Percentiles rank a stretch among this genome's conserved stretches.
Conservation (phyloP, 2,113 vertebrate genomes). For the Coregonus clupeaformis region DNA sequence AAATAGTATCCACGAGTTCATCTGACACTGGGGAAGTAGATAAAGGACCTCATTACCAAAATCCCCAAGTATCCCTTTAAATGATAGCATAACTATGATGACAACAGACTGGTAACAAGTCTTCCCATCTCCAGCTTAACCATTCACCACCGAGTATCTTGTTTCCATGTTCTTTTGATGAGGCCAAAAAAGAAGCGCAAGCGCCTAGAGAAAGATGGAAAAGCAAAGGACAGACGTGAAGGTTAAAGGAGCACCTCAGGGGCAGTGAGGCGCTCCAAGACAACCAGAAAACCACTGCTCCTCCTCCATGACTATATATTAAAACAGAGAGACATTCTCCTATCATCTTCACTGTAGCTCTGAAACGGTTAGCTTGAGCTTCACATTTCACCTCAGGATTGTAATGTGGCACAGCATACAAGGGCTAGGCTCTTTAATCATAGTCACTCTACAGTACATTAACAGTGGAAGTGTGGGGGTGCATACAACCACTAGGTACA, state of each 20-base stretch:
- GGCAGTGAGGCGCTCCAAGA: not conserved
- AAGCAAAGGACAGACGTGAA: not conserved
- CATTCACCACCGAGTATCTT: not conserved
- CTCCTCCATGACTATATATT: no score
- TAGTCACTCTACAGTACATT: not conserved
- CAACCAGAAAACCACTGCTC: not conserved
- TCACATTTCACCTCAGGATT: not conserved
- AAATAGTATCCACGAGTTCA: no score
- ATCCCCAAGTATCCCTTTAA: no score
- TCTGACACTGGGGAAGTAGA: no score
- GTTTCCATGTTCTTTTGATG: not conserved
- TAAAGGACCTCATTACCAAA: no score
- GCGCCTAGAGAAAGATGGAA: not conserved
- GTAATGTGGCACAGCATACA: not conserved
- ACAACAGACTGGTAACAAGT: no score
- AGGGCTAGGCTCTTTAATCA: not conserved
- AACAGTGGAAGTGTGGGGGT: not conserved
- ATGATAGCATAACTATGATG: not conserved
- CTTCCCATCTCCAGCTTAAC: not conserved
- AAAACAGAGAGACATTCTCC: not conserved
- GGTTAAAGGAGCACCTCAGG: not conserved
- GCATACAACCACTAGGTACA: not conserved
- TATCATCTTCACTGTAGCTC: not conserved
- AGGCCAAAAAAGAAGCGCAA: no score
- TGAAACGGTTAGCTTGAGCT: not conserved